Evolutionary conservation across 2,113 vertebrate genomes (phyloP).

Genomic region (Limanda limanda): DNA sequence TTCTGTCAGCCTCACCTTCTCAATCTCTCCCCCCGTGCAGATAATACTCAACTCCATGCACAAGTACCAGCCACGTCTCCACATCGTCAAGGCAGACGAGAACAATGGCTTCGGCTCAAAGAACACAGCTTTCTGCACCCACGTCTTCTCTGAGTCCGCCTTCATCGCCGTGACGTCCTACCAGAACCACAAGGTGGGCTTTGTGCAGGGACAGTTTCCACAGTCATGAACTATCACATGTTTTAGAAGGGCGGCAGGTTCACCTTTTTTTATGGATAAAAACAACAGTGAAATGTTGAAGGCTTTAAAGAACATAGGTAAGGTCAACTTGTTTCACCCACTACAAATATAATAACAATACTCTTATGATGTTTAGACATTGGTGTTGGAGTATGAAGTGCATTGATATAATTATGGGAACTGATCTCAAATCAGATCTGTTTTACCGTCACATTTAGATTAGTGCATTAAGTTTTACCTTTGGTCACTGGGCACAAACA

Average conservation of each 20-base stretch:
- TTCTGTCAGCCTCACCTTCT: conserved; percentile 46
- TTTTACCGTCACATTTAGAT: no score
- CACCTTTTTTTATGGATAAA: neutral
- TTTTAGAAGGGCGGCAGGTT: no score
- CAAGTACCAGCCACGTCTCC: conserved; percentile 97
- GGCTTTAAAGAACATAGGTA: neutral
- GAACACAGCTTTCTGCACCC: conserved; percentile 96
- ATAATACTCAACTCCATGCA: conserved; percentile 99
- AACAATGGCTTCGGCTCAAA: conserved; percentile 97
- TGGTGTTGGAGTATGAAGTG: neutral
- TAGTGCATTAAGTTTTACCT: neutral
- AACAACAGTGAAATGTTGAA: neutral
- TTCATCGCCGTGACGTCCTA: conserved; percentile 99
- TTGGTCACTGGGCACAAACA: conserved; percentile 5
- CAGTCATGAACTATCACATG: neutral
- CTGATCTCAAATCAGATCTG: no score
- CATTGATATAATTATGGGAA: neutral
- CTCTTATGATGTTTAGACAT: neutral
- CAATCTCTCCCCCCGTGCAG: conserved; percentile 73
- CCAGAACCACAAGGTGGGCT: conserved; percentile 95
- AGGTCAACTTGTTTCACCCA: neutral
- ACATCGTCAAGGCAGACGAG: conserved; percentile 98
- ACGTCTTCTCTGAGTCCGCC: conserved; percentile 93
- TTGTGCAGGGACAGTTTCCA: neutral
- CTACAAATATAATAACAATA: neutral